phyloP scores from a whole-genome alignment of 2,113 vertebrate species.

The Herpailurus yagouaroundi region DNA sequence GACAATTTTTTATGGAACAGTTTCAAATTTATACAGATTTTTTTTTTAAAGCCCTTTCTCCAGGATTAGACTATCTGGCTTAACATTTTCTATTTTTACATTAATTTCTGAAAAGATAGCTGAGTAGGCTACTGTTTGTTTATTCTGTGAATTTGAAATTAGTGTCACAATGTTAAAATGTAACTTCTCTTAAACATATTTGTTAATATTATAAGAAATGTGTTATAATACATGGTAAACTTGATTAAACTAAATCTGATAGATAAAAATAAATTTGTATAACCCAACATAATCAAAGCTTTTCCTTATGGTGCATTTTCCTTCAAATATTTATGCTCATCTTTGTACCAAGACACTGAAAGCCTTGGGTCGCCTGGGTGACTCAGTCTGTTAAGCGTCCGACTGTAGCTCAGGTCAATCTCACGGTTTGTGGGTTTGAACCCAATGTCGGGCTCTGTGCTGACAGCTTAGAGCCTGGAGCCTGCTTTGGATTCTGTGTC shows the following conservation, averaged over 20 bases:
- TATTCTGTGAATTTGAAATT: slow-evolving; percentile 14
- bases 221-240: neutral
- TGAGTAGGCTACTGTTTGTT: neutral
- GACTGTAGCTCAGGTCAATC: too few relatives aligned
- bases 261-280: neutral
- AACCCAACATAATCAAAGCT: neutral
- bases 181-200: neutral
- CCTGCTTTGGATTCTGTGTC: too few relatives aligned
- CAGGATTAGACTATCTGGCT: neutral
- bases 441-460: too few relatives aligned
- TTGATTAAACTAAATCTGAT: neutral
- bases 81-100: neutral
- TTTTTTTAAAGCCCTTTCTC: neutral
- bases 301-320: neutral
- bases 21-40: slow-evolving; percentile 7
- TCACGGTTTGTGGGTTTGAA: too few relatives aligned
- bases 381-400: too few relatives aligned
- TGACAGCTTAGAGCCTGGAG: too few relatives aligned
- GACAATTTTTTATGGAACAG: neutral
- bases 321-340: neutral
- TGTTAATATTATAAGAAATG: neutral
- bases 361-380: neutral
- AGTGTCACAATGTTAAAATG: neutral
- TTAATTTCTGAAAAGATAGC: slow-evolving; percentile 4
- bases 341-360: neutral